These are phyloP conservation scores for Gerris lacustris DNA, from an alignment of 2,888 invertebrate genomes.

Conservation along the genomic window DNA sequence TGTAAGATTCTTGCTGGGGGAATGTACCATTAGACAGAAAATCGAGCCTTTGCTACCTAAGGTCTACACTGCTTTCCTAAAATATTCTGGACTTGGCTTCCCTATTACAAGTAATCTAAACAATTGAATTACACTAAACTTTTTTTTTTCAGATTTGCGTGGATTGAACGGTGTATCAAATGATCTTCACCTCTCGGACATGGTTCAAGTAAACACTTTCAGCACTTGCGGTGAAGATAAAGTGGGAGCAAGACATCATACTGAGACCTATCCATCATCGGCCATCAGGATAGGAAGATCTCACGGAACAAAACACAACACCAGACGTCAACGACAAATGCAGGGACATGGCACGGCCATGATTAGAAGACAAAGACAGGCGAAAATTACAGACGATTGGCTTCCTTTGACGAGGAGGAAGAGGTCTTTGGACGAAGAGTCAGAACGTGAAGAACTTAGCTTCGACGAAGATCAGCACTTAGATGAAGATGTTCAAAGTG, in stretches of 20 bases:
- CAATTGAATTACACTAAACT: no score
- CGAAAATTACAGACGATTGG: not conserved
- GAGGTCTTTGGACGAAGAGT: not conserved
- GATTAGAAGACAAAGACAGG: not conserved
- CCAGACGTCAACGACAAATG: conserved; percentile 6
- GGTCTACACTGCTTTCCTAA: no score
- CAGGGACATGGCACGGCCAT: not conserved
- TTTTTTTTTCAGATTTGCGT: conserved; percentile 51
- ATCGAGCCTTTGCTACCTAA: no score
- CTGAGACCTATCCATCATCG: conserved; percentile 67
- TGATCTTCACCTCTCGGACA: conserved; percentile 69
- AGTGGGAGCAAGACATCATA: conserved; percentile 60
- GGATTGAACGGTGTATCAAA: conserved; percentile 69
- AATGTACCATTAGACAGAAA: no score
- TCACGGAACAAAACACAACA: conserved; percentile 8
- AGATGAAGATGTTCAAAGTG: not conserved
- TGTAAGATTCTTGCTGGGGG: no score
- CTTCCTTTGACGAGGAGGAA: not conserved
- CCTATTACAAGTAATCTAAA: no score
- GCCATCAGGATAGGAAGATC: conserved; percentile 37
- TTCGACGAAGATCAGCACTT: not conserved
- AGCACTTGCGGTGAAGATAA: conserved; percentile 64
- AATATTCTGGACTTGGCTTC: no score
- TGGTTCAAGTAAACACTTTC: conserved; percentile 71
- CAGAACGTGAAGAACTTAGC: not conserved